These are phyloP conservation scores for Anoplius nigerrimus DNA, from an alignment of 2,888 invertebrate species.

Conservation along the genomic window DNA sequence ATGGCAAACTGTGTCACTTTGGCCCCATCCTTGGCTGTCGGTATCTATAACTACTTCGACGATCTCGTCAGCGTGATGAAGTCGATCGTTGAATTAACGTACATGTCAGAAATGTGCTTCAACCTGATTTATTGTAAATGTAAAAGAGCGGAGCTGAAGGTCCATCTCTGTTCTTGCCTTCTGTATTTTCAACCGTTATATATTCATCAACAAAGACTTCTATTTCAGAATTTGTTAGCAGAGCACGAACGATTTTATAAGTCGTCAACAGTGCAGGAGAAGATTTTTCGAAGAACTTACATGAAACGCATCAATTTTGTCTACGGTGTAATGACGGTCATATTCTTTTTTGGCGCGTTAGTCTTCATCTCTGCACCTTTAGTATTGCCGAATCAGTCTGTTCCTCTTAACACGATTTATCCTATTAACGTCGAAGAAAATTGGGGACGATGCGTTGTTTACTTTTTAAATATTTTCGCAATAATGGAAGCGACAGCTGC, in stretches of 20 bases:
- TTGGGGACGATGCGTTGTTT: constrained; percentile 32
- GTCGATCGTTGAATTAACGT: constrained; percentile 25
- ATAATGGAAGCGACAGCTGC: constrained; percentile 13
- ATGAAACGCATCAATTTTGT: background rate
- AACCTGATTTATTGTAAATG: constrained; percentile 28
- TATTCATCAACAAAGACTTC: background rate
- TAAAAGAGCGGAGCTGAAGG: constrained; percentile 31
- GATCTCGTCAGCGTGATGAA: constrained; percentile 17
- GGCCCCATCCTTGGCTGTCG: background rate
- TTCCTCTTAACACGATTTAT: constrained; percentile 38
- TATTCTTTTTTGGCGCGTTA: constrained; percentile 8
- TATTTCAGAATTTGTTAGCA: constrained; percentile 34
- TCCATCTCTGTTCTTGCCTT: background rate
- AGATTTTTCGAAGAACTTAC: background rate
- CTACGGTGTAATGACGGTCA: background rate
- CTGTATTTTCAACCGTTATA: background rate
- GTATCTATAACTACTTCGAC: constrained; percentile 4
- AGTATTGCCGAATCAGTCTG: background rate
- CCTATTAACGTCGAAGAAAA: constrained; percentile 14
- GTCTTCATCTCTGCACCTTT: constrained; percentile 25
- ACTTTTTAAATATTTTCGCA: constrained; percentile 14
- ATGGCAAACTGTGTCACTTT: background rate
- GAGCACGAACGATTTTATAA: constrained; percentile 33
- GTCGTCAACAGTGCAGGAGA: constrained; percentile 22
- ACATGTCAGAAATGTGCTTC: constrained; percentile 24